A percentile compares a stretch with the other conserved stretches of the same genome.
Conservation (phyloP, 2,113 vertebrate species). For the Poeciliopsis turrubarensis region DNA sequence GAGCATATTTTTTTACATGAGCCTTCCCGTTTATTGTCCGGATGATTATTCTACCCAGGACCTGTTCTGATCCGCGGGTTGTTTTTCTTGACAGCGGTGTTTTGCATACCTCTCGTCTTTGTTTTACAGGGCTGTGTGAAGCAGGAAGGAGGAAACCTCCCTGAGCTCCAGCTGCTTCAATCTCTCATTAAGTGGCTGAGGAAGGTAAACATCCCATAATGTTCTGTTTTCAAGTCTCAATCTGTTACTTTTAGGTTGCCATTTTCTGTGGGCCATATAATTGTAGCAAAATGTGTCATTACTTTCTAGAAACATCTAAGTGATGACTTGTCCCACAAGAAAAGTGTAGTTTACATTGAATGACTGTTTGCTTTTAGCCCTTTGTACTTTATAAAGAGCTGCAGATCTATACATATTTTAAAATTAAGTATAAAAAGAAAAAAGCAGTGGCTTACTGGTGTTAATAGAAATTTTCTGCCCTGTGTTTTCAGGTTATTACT, state of each 20-base stretch:
- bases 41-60: neutral
- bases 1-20: neutral
- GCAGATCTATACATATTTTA: no score
- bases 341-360: neutral
- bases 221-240: neutral
- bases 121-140: slow-evolving; percentile 52
- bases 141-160: slow-evolving; percentile 35
- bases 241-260: neutral
- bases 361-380: neutral
- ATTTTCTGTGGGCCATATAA: neutral
- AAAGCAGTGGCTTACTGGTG: neutral
- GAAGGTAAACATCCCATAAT: slow-evolving; percentile 44
- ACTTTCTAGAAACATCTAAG: neutral
- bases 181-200: slow-evolving; percentile 36
- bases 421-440: neutral
- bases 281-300: neutral
- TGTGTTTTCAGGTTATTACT: slow-evolving; percentile 30
- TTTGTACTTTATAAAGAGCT: no score
- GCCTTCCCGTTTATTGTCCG: neutral
- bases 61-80: neutral
- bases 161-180: slow-evolving; percentile 61
- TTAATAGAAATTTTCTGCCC: slow-evolving; percentile 26
- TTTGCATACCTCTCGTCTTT: slow-evolving; percentile 1
- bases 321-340: neutral
- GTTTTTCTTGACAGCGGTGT: neutral